Conservation (phyloP, 1,140 invertebrate species). For the Atta cephalotes region DNA sequence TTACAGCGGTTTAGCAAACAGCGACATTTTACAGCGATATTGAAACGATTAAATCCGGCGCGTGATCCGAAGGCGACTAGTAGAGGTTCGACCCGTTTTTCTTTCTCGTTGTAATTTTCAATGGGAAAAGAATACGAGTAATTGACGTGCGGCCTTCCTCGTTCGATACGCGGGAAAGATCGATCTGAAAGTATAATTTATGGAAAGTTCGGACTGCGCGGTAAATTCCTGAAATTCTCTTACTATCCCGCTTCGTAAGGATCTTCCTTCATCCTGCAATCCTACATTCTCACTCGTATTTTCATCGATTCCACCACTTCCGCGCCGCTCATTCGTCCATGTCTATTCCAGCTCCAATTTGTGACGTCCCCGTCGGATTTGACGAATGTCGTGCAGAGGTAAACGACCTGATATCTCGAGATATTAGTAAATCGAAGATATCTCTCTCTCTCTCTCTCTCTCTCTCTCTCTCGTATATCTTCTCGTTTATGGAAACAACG, state of each 20-base stretch:
- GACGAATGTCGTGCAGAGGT: constrained; percentile 31
- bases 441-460: neutral
- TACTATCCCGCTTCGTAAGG: neutral
- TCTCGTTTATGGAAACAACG: constrained; percentile 51
- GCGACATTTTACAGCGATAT: constrained; percentile 40
- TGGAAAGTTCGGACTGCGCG: constrained; percentile 28
- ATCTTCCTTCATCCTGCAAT: constrained; percentile 20
- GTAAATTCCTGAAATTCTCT: constrained; percentile 50
- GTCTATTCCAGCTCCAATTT: constrained; percentile 50
- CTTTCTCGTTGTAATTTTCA: constrained; percentile 8
- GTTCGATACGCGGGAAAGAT: constrained; percentile 51
- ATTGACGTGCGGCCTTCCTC: constrained; percentile 18
- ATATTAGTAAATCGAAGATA: constrained; percentile 18
- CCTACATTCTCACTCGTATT: constrained; percentile 19
- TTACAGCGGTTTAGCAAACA: constrained; percentile 47
- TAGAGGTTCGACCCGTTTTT: neutral
- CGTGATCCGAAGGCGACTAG: neutral
- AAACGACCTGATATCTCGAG: constrained; percentile 32
- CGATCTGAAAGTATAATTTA: constrained; percentile 62
- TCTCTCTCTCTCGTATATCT: neutral
- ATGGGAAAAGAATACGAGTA: constrained; percentile 41
- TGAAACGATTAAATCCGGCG: constrained; percentile 27
- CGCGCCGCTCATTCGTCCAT: constrained; percentile 1
- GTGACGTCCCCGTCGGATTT: constrained; percentile 38
- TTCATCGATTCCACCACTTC: constrained; percentile 23